Evolutionary conservation across 2,113 vertebrate species (phyloP), one percentile per base, ranked within the genome.

Genomic region (Theristicus caerulescens): DNA sequence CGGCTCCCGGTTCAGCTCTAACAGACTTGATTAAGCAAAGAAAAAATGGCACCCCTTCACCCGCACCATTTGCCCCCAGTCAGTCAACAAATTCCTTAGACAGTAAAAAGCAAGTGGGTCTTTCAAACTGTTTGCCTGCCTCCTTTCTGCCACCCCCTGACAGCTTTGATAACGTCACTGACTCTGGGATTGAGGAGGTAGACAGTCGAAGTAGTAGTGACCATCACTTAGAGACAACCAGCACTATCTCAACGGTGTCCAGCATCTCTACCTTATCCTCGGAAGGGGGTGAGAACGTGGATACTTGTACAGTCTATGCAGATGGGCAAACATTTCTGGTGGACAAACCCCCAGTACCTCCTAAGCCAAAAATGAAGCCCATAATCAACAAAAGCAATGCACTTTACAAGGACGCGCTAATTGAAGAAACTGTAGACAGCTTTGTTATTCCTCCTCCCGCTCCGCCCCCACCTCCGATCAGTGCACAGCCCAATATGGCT

Each of bases 261-360:
- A 99, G 99, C 97, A 99, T 99, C 98, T 99, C 99, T 96, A 99
- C 99, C 61, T 98, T 99, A 91, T 99, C 99, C n/a, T 99, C 99
- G 0, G 99, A 99, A 90, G 99, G 99, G 8, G 99, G 99, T 25
- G 99, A 99, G 92, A 98, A 98, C 19, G 94, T 99, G 97, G 99
- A 99, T 97, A 99, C 99, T 94, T 99, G 99, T 97, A 99, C 99
- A 52, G 98, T 99, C 98, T 98, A 99, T 94, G 98, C 99, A 96
- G 99, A 99, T 55, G 99, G 99, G 57, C 99, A 99, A 85, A 98
- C 98, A 77, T 99, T 99, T 93, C 97, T 99, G 97, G 98, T 98
- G 78, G 99, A 99, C 97, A 99, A 99, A 70, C 99, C 99, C 91
- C 99, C 99, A 25, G 99, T 99, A 93, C 99, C 99, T 66, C 99